Conservation (phyloP, 2,113 vertebrate genomes). For the Orycteropus afer region DNA sequence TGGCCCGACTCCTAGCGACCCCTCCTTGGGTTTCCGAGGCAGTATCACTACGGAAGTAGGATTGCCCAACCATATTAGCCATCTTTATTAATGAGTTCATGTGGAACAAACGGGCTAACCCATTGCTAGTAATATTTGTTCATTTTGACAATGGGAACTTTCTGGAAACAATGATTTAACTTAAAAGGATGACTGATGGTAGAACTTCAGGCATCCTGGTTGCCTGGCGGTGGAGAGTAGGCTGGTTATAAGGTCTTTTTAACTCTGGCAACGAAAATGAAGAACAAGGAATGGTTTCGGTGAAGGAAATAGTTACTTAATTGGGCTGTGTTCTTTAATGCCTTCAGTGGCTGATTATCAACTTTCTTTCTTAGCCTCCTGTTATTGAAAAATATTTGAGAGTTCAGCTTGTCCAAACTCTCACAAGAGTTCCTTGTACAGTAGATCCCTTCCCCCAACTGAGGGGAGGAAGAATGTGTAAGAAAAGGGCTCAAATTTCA, state of each 20-base stretch:
- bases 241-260: neutral
- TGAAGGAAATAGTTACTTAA: neutral
- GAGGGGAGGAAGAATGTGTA: neutral
- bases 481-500: slow-evolving; percentile 9
- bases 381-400: neutral
- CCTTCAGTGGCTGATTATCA: neutral
- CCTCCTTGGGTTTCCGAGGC: no score
- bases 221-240: neutral
- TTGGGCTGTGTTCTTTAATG: neutral
- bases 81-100: neutral
- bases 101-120: neutral
- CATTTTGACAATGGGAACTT: neutral
- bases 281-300: neutral
- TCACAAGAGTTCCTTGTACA: neutral
- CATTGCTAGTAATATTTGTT: neutral
- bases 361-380: neutral
- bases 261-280: neutral
- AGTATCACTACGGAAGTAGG: no score
- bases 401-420: neutral
- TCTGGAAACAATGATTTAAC: neutral
- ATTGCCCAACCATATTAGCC: neutral
- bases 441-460: neutral
- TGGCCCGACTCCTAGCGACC: no score
- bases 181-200: neutral
- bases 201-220: neutral